Conservation (phyloP, 2,113 vertebrate genomes). For the Piliocolobus tephrosceles region DNA sequence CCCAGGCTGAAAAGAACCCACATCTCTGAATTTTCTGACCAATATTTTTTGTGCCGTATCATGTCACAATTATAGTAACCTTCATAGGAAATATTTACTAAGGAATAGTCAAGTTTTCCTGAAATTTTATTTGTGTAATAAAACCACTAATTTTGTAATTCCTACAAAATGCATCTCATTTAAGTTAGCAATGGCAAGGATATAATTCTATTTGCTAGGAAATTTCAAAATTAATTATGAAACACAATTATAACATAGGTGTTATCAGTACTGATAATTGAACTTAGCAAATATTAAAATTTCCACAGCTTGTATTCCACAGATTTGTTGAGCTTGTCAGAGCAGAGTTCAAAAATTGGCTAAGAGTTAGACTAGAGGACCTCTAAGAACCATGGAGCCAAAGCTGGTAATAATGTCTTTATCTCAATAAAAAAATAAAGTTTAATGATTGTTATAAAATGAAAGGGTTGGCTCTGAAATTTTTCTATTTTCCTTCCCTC, state of each 20-base stretch:
- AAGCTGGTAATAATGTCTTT: background rate
- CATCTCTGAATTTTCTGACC: constrained; percentile 30
- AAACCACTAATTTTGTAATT: constrained; percentile 3
- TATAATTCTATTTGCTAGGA: constrained; percentile 5
- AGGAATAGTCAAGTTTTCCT: constrained; percentile 30
- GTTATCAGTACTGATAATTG: background rate
- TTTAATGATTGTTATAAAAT: background rate
- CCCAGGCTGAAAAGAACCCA: background rate
- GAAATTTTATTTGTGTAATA: constrained; percentile 30
- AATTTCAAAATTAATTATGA: constrained; percentile 42
- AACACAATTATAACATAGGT: background rate
- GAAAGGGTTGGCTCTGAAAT: background rate
- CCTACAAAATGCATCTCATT: background rate
- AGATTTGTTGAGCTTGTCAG: background rate
- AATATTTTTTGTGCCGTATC: background rate
- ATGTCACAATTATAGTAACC: background rate
- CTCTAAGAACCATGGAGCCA: background rate
- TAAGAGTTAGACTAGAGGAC: background rate
- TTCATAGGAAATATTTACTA: constrained; percentile 7
- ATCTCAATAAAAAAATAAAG: background rate
- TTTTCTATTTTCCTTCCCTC: background rate
- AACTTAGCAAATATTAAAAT: constrained; percentile 23
- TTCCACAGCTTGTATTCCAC: background rate
- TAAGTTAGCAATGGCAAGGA: constrained; percentile 12
- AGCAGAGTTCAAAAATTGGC: background rate